Base-by-base conservation (phyloP, 2,888 invertebrate species). In the Xiphydria camelus region DNA sequence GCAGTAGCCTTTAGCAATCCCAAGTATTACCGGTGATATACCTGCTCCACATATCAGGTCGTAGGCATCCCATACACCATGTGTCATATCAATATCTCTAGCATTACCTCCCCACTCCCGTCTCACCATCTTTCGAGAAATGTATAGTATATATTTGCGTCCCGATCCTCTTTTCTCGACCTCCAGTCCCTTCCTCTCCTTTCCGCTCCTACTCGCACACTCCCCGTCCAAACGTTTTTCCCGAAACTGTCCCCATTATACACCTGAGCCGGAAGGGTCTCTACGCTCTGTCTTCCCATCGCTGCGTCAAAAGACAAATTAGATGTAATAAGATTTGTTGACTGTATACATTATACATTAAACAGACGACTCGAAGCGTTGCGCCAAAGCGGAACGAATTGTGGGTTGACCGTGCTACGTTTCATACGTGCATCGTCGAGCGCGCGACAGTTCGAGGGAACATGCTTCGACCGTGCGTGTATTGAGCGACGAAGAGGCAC, bases 241-340 rank as follows among this genome's bases (percentile, higher is more conserved):
- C 15, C 15, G 29, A 18, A 12, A 14, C 20, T 23, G 47, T 54
- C 53, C 58, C 61, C 61, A 56, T 62, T 66, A 59, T 59, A 62
- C 59, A 55, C 63, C 57, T 66, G 66, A 66, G 66, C 64, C 66
- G 57, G 53, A 68, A 56, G 68, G 57, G 68, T 53, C 71, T 72
- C 70, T 68, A 68, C 64, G 72, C 72, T 72, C 73, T 70, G 74
- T 75, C 75, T 75, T 75, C 75, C 75, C 74, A 70, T 71, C 66
- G 73, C 74, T 73, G 69, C 70, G 73, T 74, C 70, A 68, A 70
- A 73, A 70, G 67, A 73, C 72, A 70, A 73, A 66, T 66, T 70
- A 70, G 70, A 64, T 68, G 51, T 62, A 62, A 65, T 67, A 70
- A 73, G 67, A 68, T 72, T 72, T 73, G 70, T 74, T 73, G 68